Evolutionary conservation across 2,113 vertebrate genomes (phyloP).

Genomic region (Xyrauchen texanus): DNA sequence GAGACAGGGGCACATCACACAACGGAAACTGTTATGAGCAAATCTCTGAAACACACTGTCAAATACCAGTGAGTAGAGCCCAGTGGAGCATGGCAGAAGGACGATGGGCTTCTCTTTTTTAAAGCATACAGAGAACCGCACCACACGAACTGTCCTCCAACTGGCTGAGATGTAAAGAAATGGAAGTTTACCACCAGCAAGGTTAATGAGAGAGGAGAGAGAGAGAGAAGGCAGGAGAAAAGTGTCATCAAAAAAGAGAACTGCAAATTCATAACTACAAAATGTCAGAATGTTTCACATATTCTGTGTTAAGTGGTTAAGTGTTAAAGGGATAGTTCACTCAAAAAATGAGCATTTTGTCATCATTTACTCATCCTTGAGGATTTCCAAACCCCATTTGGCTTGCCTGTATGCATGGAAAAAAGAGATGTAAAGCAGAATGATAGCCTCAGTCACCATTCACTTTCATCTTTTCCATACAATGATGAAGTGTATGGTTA

Average conservation of each 20-base stretch:
- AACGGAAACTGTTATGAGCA: slow-evolving; percentile 8
- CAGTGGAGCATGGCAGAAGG: slow-evolving; percentile 62
- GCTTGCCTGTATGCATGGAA: no score
- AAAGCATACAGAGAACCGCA: slow-evolving; percentile 41
- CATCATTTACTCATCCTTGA: no score
- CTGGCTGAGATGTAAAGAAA: not conserved
- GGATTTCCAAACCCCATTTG: no score
- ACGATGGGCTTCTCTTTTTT: slow-evolving; percentile 52
- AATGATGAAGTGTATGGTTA: no score
- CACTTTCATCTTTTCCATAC: no score
- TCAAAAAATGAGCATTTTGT: no score
- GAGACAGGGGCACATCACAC: slow-evolving; percentile 50
- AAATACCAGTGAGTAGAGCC: slow-evolving; percentile 55
- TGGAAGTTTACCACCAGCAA: not conserved
- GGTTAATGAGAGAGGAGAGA: not conserved
- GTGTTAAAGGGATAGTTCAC: not conserved
- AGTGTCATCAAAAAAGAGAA: not conserved
- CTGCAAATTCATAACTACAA: not conserved
- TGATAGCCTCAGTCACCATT: no score
- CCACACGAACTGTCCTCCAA: slow-evolving; percentile 15
- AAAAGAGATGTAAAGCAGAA: no score
- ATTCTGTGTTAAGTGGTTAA: no score
- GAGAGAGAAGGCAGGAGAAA: not conserved
- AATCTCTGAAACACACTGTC: slow-evolving; percentile 48
- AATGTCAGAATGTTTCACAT: slow-evolving; percentile 14